Base-by-base conservation (phyloP, 2,888 invertebrate genomes). In the Sesia apiformis region DNA sequence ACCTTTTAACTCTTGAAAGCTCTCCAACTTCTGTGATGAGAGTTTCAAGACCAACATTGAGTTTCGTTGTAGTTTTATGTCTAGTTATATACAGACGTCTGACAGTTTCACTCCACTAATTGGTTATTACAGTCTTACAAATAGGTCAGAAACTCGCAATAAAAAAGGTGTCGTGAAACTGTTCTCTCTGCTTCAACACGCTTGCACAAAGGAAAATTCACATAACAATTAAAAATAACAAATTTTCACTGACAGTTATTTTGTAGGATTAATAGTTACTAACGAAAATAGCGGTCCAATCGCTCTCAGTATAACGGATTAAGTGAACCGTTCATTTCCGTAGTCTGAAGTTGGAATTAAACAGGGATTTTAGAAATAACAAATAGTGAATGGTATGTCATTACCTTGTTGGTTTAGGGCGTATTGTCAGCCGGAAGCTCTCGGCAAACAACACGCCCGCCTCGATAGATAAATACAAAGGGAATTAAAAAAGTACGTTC, bases 391-490 rank as follows among this genome's bases (percentile, higher is more conserved):
- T 73, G 72, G 70, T 64, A 69, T 67, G 69, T 76, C 73, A 78
- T 79, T 78, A 76, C 70, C 66, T 69, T 80, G 77, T 78, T 78
- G 69, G 72, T 73, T 76, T 76, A 78, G 78, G 78, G 61, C 64
- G 60, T 64, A 63, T 64, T 72, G 74, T 66, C 70, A 69, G 64
- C 64, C 72, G 73, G 74, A 72, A 75, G 70, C 72, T 63, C 71
- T 72, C 59, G 60, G 66, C 65, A 62, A 75, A 76, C 76, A 79
- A 70, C 69, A 70, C 66, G 65, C 60, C 62, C 46, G 8, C 8
- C 46, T 5, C 46, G 8, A 46, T 46, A 46, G 46, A 46, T 46
- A 46, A 46, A 46, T 46, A 46, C 46, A 46, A 46, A 46, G 46
- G 46, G 23, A 46, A 8, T n/a, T 46, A 46, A 46, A 46, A 23